Evolutionary conservation across 2,888 invertebrate species (phyloP).

Genomic region (Drosophila heteroneura): DNA sequence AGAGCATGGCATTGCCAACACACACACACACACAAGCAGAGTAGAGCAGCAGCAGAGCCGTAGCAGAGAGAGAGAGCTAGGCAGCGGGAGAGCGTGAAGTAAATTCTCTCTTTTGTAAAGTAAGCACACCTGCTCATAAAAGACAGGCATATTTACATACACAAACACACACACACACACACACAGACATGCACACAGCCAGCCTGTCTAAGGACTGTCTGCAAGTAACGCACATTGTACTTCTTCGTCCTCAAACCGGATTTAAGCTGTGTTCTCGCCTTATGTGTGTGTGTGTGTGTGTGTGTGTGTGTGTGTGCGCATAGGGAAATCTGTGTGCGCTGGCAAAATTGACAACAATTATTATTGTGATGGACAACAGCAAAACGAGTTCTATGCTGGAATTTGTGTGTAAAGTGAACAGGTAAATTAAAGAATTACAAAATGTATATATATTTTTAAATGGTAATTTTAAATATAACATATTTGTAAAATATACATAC

Average conservation of each 20-base stretch:
- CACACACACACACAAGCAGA: conserved; percentile 1
- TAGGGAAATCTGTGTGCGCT: conserved; percentile 21
- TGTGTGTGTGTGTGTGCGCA: conserved; percentile 2
- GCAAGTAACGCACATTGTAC: conserved; percentile 23
- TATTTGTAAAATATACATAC: neutral
- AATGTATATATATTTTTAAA: neutral
- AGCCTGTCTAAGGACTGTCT: conserved; percentile 53
- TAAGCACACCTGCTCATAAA: conserved; percentile 43
- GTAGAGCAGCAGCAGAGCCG: neutral
- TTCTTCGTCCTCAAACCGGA: conserved; percentile 53
- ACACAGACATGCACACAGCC: neutral
- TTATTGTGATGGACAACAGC: conserved; percentile 25
- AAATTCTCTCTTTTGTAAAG: conserved; percentile 9
- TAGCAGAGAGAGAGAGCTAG: neutral
- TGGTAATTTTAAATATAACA: neutral
- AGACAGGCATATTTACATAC: conserved; percentile 46
- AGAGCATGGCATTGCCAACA: conserved; percentile 5
- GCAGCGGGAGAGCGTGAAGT: neutral
- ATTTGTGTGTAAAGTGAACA: conserved; percentile 11
- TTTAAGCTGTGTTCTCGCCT: conserved; percentile 13
- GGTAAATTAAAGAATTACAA: neutral
- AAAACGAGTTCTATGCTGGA: conserved; percentile 17
- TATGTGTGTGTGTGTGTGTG: neutral
- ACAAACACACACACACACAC: conserved; percentile 4
- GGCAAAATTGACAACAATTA: conserved; percentile 33